Evolutionary conservation across 1,140 invertebrate species (phyloP).

Genomic region (Panagrolaimus sp.): DNA sequence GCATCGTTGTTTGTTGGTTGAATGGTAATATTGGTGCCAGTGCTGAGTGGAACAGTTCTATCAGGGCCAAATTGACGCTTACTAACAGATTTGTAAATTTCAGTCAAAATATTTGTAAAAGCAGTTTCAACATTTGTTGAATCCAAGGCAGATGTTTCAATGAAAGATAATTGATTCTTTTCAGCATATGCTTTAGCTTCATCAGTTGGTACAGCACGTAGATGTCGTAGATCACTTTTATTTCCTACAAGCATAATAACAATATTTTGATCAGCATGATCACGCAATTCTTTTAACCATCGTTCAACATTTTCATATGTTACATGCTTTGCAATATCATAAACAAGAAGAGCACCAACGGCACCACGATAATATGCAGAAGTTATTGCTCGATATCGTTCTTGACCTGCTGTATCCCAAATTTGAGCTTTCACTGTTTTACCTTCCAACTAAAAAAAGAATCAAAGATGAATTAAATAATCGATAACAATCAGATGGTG

Average conservation of each 20-base stretch:
- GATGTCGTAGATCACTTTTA: slow-evolving; percentile 94
- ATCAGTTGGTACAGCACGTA: slow-evolving; percentile 94
- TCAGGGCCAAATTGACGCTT: slow-evolving; percentile 41
- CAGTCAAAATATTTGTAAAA: slow-evolving; percentile 99
- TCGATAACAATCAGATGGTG: neutral
- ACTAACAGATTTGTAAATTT: slow-evolving; percentile 51
- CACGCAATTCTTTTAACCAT: slow-evolving; percentile 80
- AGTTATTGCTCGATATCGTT: slow-evolving; percentile 92
- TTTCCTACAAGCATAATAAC: slow-evolving; percentile 93
- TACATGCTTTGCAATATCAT: slow-evolving; percentile 97
- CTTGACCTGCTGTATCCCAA: slow-evolving; percentile 99
- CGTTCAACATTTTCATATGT: slow-evolving; percentile 99
- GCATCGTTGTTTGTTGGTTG: neutral
- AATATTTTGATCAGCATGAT: slow-evolving; percentile 67
- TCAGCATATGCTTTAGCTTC: slow-evolving; percentile 96
- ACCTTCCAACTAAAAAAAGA: slow-evolving; percentile 75
- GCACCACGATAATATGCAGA: slow-evolving; percentile 88
- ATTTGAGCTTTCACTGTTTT: slow-evolving; percentile 98
- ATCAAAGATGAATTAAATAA: neutral
- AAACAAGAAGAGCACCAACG: slow-evolving; percentile 89
- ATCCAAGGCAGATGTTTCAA: slow-evolving; percentile 98
- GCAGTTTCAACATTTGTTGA: slow-evolving; percentile 99
- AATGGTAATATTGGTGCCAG: slow-evolving; percentile 39
- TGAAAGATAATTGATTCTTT: slow-evolving; percentile 91
- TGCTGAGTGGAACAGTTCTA: slow-evolving; percentile 37